phyloP scores from a whole-genome alignment of 2,888 invertebrate genomes.

The Nomada lathburiana region DNA sequence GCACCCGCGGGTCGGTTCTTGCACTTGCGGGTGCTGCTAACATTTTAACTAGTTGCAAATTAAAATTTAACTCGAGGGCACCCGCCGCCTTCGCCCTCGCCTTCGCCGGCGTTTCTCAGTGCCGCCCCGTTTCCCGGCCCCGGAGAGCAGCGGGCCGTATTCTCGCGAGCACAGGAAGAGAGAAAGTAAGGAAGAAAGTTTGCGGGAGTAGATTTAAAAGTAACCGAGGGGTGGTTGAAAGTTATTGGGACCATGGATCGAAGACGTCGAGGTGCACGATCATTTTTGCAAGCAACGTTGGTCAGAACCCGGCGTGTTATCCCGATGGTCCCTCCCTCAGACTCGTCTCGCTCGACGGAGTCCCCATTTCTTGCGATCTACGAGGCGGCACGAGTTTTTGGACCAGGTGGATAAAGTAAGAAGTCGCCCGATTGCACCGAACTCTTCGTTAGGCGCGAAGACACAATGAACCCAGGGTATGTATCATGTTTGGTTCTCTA shows the following conservation, averaged over 20 bases:
- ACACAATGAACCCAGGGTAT: slow-evolving; percentile 21
- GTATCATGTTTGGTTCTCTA: slow-evolving; percentile 15
- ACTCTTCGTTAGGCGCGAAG: neutral
- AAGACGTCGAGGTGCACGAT: slow-evolving; percentile 13
- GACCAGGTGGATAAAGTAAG: neutral
- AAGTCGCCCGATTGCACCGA: neutral
- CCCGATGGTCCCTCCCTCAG: neutral
- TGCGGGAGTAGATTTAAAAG: slow-evolving; percentile 37
- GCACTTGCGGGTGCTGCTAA: slow-evolving; percentile 66
- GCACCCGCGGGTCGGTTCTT: slow-evolving; percentile 28
- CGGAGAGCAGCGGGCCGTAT: neutral
- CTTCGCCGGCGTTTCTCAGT: slow-evolving; percentile 33
- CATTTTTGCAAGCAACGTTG: slow-evolving; percentile 5
- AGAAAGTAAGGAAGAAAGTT: neutral
- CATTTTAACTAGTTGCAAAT: slow-evolving; percentile 81
- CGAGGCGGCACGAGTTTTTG: neutral
- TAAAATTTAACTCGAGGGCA: slow-evolving; percentile 77
- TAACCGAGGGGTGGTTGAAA: neutral
- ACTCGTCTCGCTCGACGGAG: neutral
- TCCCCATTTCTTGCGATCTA: neutral
- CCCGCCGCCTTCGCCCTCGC: slow-evolving; percentile 36
- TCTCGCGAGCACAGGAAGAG: neutral
- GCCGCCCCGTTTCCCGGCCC: slow-evolving; percentile 41
- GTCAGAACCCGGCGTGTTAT: neutral
- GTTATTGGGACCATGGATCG: slow-evolving; percentile 15